phyloP scores from a whole-genome alignment of 2,888 invertebrate species.

The Conistra vaccinii region DNA sequence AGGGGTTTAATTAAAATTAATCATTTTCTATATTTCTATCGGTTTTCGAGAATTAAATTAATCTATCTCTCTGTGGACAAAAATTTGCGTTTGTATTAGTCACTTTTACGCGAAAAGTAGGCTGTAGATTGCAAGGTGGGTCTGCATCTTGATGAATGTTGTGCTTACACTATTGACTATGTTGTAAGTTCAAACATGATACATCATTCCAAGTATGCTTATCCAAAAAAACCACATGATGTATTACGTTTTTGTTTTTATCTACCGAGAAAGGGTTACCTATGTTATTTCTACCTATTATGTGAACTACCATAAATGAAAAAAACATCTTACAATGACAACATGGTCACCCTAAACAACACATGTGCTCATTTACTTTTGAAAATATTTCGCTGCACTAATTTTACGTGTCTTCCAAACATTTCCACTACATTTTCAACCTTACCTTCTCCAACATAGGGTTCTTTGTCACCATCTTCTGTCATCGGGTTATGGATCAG shows the following conservation, averaged over 20 bases:
- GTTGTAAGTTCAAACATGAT: constrained; percentile 16
- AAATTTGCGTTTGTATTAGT: not conserved
- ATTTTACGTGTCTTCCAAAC: constrained; percentile 48
- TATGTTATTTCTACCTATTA: not conserved
- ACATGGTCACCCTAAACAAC: constrained; percentile 39
- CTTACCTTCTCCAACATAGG: not conserved
- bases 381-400: constrained; percentile 62
- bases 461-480: not conserved
- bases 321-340: not conserved
- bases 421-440: constrained; percentile 22
- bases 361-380: constrained; percentile 59
- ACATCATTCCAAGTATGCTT: constrained; percentile 11
- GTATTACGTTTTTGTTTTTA: constrained; percentile 13
- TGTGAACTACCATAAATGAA: not conserved
- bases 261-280: not conserved
- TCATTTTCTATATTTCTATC: constrained; percentile 2
- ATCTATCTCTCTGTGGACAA: not conserved
- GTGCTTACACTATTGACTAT: constrained; percentile 4
- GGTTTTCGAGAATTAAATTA: not conserved
- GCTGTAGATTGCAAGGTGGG: constrained; percentile 5
- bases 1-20: constrained; percentile 6
- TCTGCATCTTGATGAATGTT: constrained; percentile 6
- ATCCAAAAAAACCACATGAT: constrained; percentile 8
- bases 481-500: constrained; percentile 36
- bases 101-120: not conserved